Evolutionary conservation across 92 coral and sea anemone species (phyloP).

Genomic region (Palythoa grandis): DNA sequence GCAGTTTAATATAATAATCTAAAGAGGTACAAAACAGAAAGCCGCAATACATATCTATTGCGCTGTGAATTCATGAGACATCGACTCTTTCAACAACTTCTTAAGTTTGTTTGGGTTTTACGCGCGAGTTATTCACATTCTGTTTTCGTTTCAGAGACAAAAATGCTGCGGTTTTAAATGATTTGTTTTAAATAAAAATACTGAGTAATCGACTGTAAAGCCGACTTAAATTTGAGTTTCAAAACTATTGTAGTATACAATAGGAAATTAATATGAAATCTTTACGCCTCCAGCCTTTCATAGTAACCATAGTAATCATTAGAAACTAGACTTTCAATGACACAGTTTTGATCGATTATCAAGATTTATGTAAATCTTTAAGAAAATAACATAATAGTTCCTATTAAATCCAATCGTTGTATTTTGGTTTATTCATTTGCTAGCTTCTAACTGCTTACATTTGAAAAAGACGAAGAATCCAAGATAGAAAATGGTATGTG

Average conservation of each 20-base stretch:
- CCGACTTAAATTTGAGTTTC: neutral
- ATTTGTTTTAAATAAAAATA: neutral
- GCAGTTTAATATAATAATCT: neutral
- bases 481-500: too few relatives aligned
- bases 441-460: too few relatives aligned
- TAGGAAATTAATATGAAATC: neutral
- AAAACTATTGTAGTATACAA: neutral
- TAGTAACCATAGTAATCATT: neutral
- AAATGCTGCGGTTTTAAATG: slow-evolving; percentile 8
- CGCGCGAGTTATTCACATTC: neutral
- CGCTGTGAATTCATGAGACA: neutral
- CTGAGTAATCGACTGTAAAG: neutral
- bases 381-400: too few relatives aligned
- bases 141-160: neutral
- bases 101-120: slow-evolving; percentile 24
- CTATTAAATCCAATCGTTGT: too few relatives aligned
- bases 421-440: too few relatives aligned
- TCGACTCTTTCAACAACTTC: slow-evolving; percentile 1
- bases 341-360: too few relatives aligned
- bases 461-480: too few relatives aligned
- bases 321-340: neutral
- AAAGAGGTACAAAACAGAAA: neutral
- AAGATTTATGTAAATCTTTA: too few relatives aligned
- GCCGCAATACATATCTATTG: too few relatives aligned
- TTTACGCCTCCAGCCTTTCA: neutral